Conservation (phyloP, 1,140 invertebrate species). For the Drosophila navojoa region DNA sequence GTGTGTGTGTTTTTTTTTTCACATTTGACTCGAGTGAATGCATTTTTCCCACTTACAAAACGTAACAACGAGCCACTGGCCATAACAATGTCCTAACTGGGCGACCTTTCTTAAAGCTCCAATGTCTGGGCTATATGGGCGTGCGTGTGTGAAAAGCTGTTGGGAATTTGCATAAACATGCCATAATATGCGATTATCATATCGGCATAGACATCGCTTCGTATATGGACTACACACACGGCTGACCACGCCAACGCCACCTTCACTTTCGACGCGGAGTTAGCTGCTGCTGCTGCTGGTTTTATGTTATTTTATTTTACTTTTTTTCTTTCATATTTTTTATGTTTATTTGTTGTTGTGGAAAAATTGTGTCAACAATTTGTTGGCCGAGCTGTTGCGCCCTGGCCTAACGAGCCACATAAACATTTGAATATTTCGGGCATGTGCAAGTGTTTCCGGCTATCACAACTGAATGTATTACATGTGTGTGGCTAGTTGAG, state of each 20-base stretch:
- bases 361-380: slow-evolving; percentile 43
- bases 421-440: slow-evolving; percentile 30
- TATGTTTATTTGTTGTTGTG: slow-evolving; percentile 9
- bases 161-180: slow-evolving; percentile 64
- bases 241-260: slow-evolving; percentile 40
- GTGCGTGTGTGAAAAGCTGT: slow-evolving; percentile 39
- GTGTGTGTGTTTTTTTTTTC: not conserved
- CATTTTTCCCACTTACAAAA: slow-evolving; percentile 23
- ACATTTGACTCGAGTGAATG: not conserved
- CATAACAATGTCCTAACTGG: not conserved
- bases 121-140: slow-evolving; percentile 1
- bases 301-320: not conserved
- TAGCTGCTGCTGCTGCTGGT: not conserved
- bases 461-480: slow-evolving; percentile 15
- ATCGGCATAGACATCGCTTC: slow-evolving; percentile 35
- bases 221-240: slow-evolving; percentile 19
- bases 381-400: slow-evolving; percentile 17
- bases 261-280: slow-evolving; percentile 61
- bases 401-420: slow-evolving; percentile 19
- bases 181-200: slow-evolving; percentile 68
- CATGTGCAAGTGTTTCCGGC: slow-evolving; percentile 40
- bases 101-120: slow-evolving; percentile 24
- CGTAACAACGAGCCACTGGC: not conserved
- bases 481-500: slow-evolving; percentile 20
- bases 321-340: not conserved